Percentiles rank a stretch among this genome's conserved stretches.
phyloP scores from a whole-genome alignment of 2,888 invertebrate genomes.

The Aporophyla nigra region DNA sequence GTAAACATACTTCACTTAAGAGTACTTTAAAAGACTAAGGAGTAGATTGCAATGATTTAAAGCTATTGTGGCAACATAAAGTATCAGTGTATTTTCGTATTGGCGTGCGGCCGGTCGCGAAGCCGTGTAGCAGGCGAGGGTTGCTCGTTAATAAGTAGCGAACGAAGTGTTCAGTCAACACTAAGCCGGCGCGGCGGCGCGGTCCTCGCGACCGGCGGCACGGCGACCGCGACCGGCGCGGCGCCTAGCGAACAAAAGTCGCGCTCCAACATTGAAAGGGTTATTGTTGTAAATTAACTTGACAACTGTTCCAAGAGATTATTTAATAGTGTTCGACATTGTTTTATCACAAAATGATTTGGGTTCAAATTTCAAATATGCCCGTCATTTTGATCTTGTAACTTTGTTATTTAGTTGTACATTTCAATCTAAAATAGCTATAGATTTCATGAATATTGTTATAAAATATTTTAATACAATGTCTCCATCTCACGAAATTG shows the following conservation, averaged over 20 bases:
- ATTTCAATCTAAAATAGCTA: slow-evolving; percentile 21
- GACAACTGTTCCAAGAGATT: slow-evolving; percentile 31
- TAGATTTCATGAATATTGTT: slow-evolving; percentile 25
- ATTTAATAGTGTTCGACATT: slow-evolving; percentile 17
- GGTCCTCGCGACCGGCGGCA: slow-evolving; percentile 7
- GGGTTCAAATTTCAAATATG: slow-evolving; percentile 14
- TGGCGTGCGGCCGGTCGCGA: not conserved
- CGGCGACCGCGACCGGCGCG: slow-evolving; percentile 21
- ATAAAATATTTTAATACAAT: slow-evolving; percentile 27
- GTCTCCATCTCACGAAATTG: not conserved
- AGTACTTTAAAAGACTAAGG: slow-evolving; percentile 5
- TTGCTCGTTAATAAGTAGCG: slow-evolving; percentile 46
- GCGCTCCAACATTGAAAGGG: slow-evolving; percentile 36
- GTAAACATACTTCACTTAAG: slow-evolving; percentile 8
- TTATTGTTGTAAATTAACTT: slow-evolving; percentile 40
- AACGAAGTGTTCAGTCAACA: slow-evolving; percentile 62
- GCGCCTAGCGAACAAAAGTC: slow-evolving; percentile 32
- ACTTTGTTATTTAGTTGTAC: slow-evolving; percentile 15
- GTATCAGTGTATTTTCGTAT: slow-evolving; percentile 4
- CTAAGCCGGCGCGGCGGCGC: slow-evolving; percentile 24
- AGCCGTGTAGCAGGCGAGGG: slow-evolving; percentile 31
- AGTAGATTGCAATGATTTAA: slow-evolving; percentile 22
- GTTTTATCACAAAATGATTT: slow-evolving; percentile 28
- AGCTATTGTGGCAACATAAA: slow-evolving; percentile 10
- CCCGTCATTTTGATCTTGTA: slow-evolving; percentile 12